Base-by-base conservation (phyloP, 2,113 vertebrate genomes). In the Cebidichthys violaceus region DNA sequence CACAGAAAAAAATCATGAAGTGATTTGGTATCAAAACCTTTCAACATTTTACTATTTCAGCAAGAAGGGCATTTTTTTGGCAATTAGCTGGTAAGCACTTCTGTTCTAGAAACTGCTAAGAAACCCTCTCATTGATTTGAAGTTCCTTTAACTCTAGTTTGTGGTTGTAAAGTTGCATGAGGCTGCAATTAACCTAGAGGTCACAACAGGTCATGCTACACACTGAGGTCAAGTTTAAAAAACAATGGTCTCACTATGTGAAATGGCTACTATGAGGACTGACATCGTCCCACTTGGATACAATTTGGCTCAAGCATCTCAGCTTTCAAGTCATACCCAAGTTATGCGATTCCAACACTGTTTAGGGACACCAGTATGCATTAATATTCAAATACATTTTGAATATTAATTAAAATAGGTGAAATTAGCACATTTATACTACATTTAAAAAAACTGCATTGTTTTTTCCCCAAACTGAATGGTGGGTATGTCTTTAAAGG, bases 171-270 rank as follows among this genome's bases (percentile, higher is more conserved):
- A 24, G n/a, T 27, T 27, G 6, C 24, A 27, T 27, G n/a, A 27
- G 11, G 24, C 54, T 57, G 11, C n/a, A 27, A 57, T 57, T 57
- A 24, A 27, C 55, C 24, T 55, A 27, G 27, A 29, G 55, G 24
- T 59, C 55, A 59, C 24, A 59, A 29, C 55, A 59, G 27, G 11
- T 14, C 13, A 29, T 29, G 13, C 6, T 15, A 27, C 5, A 47
- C 45, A 47, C 45, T 24, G 2, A 24, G 24, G 55, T 59, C 24
- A 59, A 59, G 24, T 24, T 4, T 10, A 27, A 57, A 27, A 27
- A 14, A 18, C 14, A 55, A 27, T 14, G 10, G 76, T 72, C 55
- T 79, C 55, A 76, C 82, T 75, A 60, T 85, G 90, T 18, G 45
- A 47, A 47, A 47, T 17, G 45, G 6, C 45, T 47, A 7, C 45